Evolutionary conservation across 2,113 vertebrate species (phyloP).

Genomic region (Peromyscus maniculatus): DNA sequence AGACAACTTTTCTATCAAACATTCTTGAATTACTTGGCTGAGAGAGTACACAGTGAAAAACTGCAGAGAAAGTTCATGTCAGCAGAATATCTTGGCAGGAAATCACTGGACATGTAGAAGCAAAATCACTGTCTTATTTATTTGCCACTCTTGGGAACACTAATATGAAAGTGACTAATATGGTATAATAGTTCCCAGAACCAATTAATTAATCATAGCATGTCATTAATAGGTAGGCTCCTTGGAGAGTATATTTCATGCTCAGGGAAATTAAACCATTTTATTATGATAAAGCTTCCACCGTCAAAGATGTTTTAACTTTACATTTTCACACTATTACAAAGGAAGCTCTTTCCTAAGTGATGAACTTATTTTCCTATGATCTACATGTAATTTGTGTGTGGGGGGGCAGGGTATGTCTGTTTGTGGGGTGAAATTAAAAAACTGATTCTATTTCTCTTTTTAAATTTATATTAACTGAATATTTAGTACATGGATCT

Average conservation of each 20-base stretch:
- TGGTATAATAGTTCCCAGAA: constrained; percentile 65
- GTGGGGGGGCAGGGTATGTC: background rate
- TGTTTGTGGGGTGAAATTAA: background rate
- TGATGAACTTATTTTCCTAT: constrained; percentile 2
- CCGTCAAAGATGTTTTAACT: constrained; percentile 33
- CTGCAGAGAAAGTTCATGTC: constrained; percentile 37
- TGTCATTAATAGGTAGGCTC: constrained; percentile 65
- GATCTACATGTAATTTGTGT: background rate
- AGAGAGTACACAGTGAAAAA: constrained; percentile 62
- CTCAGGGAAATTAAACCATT: constrained; percentile 64
- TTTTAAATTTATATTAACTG: background rate
- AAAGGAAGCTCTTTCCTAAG: background rate
- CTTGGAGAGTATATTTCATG: constrained; percentile 21
- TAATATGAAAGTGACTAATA: constrained; percentile 73
- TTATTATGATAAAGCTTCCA: constrained; percentile 64
- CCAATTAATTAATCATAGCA: constrained; percentile 69
- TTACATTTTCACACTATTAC: background rate
- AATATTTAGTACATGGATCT: background rate
- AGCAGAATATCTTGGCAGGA: constrained; percentile 61
- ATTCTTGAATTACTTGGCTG: constrained; percentile 37
- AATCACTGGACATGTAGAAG: constrained; percentile 53
- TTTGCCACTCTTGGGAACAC: constrained; percentile 52
- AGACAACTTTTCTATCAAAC: constrained; percentile 60
- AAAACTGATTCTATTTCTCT: background rate
- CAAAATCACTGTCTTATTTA: constrained; percentile 40